Evolutionary conservation across 2,888 invertebrate genomes (phyloP), one percentile per base, ranked within the genome.

Genomic region (Leuctra nigra): DNA sequence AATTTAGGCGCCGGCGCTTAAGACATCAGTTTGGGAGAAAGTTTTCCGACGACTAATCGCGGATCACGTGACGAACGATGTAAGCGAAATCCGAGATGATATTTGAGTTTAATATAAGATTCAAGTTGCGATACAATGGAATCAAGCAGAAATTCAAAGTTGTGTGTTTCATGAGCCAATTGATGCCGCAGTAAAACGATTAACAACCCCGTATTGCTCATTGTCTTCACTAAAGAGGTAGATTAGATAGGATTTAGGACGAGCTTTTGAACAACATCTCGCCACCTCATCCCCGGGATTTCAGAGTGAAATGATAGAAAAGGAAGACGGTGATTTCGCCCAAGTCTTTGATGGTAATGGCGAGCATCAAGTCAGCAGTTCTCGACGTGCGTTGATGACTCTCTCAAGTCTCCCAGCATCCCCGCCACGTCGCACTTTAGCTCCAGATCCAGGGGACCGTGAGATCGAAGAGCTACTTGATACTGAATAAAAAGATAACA

Each of bases 101-200:
- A 39, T 39, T 39, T 18, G 39, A 39, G 39, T 39, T 39, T 14
- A 16, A 39, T 39, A 39, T 39, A 16, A 18, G 39, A 7, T 20
- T 39, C 6, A 39, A 44, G 22, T 44, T 20, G 44, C n/a, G 44
- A 20, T 44, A 44, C 44, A 44, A 44, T 44, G 23, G 44, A 44
- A 22, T 20, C 13, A 44, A 44, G 23, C 23, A n/a, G 44, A 20
- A 44, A n/a, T n/a, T n/a, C n/a, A n/a, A n/a, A n/a, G n/a, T n/a
- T n/a, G n/a, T n/a, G n/a, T n/a, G n/a, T n/a, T n/a, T n/a, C n/a
- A n/a, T 6, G 14, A 23, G 44, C 44, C 23, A 44, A 44, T 23
- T 44, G 44, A 11, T 44, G 44, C 23, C 23, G 18, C 20, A 44
- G 23, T 44, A 44, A 44, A 22, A 44, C 20, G 44, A 44, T 44